Base-by-base conservation (phyloP, 2,113 vertebrate species). In the Dendrocopos noguchii region DNA sequence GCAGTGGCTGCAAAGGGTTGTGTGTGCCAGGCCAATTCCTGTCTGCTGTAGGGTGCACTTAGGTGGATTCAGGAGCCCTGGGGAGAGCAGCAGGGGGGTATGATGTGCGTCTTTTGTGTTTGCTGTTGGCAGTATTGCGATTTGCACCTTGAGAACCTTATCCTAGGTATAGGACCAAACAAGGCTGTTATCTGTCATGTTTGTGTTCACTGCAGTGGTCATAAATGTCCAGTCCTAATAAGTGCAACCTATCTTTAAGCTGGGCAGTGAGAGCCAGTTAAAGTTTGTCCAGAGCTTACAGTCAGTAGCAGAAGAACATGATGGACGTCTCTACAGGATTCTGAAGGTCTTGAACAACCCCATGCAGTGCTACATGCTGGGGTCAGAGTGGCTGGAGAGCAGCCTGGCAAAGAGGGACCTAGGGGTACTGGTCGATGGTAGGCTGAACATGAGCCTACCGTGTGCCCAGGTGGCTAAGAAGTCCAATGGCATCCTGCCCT, bases 281-380 rank as follows among this genome's bases (percentile, higher is more conserved):
- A 81, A 36, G 21, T 53, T 82, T 84, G 44, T 52, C 47, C 44
- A 44, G 59, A 73, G 44, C 64, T 70, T 65, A 10, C 14, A 87
- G 29, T 61, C 64, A 59, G 16, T 34, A 65, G 50, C 15, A 17
- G 56, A 98, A 98, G 98, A 99, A 84, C 97, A 98, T 90, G 98
- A 98, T 87, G 97, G 98, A 10, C 98, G 98, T 95, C 98, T 98
- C 93, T 98, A 91, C 22, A 98, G 98, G 31, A 96, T 95, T 89
- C 96, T 99, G 90, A 97, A 98, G 83, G 98, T 99, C 63, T 98
- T 98, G 28, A 98, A 80, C n/a, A n/a, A n/a, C n/a, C n/a, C n/a
- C n/a, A n/a, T n/a, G n/a, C n/a, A n/a, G n/a, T n/a, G n/a, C n/a
- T n/a, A n/a, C n/a, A n/a, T n/a, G n/a, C n/a, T n/a, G n/a, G n/a